These are phyloP conservation scores for Spilosoma lubricipeda DNA, from an alignment of 2,888 invertebrate genomes.

Conservation along the genomic window DNA sequence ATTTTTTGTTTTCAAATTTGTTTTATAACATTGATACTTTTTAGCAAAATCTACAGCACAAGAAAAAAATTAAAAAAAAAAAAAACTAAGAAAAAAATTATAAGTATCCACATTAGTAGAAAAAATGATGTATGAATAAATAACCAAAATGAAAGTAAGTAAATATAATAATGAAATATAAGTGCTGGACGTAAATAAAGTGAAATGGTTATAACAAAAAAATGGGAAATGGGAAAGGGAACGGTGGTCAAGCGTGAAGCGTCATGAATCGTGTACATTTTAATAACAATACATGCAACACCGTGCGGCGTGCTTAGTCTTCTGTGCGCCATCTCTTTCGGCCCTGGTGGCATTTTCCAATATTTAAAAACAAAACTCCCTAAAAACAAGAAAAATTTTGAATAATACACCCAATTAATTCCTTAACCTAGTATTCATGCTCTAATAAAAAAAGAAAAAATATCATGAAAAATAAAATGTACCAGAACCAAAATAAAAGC, in stretches of 20 bases:
- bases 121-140: slow-evolving; percentile 35
- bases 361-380: slow-evolving; percentile 68
- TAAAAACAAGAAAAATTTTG: slow-evolving; percentile 75
- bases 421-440: slow-evolving; percentile 51
- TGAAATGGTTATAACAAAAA: slow-evolving; percentile 46
- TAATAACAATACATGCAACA: slow-evolving; percentile 66
- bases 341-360: slow-evolving; percentile 83
- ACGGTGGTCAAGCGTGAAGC: slow-evolving; percentile 62
- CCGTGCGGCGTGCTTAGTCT: slow-evolving; percentile 71
- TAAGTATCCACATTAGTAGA: slow-evolving; percentile 40
- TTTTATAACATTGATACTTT: not conserved
- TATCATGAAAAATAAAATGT: slow-evolving; percentile 71
- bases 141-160: slow-evolving; percentile 25
- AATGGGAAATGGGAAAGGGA: slow-evolving; percentile 35
- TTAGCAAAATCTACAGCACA: slow-evolving; percentile 25
- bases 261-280: slow-evolving; percentile 43
- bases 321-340: slow-evolving; percentile 79
- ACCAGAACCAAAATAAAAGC: slow-evolving; percentile 80
- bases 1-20: not conserved
- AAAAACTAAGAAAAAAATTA: slow-evolving; percentile 26
- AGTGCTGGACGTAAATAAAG: slow-evolving; percentile 43
- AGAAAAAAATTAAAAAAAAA: slow-evolving; percentile 7
- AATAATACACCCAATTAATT: slow-evolving; percentile 48
- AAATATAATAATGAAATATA: slow-evolving; percentile 34
- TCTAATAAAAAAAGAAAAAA: slow-evolving; percentile 43